Conservation (phyloP, 30 jellyfish, hydroid and myxozoan species). For the Hydra vulgaris region DNA sequence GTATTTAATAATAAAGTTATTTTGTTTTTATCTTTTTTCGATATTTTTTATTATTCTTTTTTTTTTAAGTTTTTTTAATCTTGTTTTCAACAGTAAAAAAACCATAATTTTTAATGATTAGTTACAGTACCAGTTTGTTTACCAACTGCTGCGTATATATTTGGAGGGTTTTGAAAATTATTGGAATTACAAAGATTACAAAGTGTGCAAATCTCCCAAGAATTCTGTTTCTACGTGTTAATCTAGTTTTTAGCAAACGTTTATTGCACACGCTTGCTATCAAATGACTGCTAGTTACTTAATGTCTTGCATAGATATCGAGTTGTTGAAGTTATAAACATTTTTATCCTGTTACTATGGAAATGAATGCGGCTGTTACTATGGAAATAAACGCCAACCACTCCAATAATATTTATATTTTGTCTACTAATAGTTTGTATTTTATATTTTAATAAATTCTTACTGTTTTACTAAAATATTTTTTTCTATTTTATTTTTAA, state of each 20-base stretch:
- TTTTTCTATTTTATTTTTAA: neutral
- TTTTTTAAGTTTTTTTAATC: too few species aligned
- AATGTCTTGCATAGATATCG: too few species aligned
- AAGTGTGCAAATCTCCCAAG: constrained; percentile 19
- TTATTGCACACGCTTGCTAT: neutral
- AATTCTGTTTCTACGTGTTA: constrained; percentile 6
- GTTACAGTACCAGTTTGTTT: constrained; percentile 68
- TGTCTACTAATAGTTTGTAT: neutral
- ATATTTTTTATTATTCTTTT: too few species aligned
- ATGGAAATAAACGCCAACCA: too few species aligned
- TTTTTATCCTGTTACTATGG: too few species aligned
- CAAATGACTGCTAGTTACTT: too few species aligned
- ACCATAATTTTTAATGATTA: neutral
- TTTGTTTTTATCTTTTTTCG: too few species aligned
- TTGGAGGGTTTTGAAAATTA: constrained; percentile 70
- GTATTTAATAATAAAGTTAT: too few species aligned
- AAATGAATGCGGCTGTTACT: too few species aligned
- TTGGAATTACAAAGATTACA: constrained; percentile 44
- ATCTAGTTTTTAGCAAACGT: neutral
- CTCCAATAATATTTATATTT: too few species aligned
- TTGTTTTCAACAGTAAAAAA: too few species aligned
- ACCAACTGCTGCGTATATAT: constrained; percentile 59
- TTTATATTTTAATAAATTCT: neutral
- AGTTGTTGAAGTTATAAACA: too few species aligned
- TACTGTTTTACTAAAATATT: neutral